A percentile compares a stretch with the other conserved stretches of the same genome.
These are phyloP conservation scores for Cettia cetti DNA, from an alignment of 2,113 vertebrate species.

Conservation along the genomic window DNA sequence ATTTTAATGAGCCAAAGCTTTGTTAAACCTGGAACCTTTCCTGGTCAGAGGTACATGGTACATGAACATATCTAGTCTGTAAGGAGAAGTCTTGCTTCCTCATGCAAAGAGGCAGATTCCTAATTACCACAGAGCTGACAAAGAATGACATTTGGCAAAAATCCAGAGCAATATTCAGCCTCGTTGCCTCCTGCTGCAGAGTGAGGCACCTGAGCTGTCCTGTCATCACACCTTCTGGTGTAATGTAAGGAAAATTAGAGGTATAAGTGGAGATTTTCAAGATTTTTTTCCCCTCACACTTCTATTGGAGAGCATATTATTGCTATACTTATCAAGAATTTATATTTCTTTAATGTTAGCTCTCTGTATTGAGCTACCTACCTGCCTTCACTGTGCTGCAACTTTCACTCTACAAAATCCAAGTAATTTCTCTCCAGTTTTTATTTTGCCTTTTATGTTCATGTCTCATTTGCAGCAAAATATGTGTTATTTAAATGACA, in stretches of 20 bases:
- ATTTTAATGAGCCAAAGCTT: neutral
- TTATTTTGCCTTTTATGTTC: neutral
- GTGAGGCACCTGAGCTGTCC: neutral
- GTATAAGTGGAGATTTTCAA: neutral
- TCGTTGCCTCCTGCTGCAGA: neutral
- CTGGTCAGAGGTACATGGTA: neutral
- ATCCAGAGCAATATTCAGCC: neutral
- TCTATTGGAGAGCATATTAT: neutral
- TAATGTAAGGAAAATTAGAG: neutral
- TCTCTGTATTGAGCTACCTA: neutral
- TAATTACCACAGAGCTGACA: neutral
- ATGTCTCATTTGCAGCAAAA: neutral
- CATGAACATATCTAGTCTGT: neutral
- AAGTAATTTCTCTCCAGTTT: neutral
- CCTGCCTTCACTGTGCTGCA: neutral
- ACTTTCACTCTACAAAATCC: neutral
- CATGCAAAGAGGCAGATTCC: neutral
- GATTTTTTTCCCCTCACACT: no score
- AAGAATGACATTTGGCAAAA: conserved; percentile 2
- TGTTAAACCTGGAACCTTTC: neutral
- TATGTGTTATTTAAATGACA: neutral
- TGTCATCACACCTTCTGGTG: neutral
- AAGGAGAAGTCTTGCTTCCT: neutral
- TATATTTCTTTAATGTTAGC: neutral
- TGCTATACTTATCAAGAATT: neutral